Conservation (phyloP, 1,140 invertebrate genomes). For the Phortica variegata region DNA sequence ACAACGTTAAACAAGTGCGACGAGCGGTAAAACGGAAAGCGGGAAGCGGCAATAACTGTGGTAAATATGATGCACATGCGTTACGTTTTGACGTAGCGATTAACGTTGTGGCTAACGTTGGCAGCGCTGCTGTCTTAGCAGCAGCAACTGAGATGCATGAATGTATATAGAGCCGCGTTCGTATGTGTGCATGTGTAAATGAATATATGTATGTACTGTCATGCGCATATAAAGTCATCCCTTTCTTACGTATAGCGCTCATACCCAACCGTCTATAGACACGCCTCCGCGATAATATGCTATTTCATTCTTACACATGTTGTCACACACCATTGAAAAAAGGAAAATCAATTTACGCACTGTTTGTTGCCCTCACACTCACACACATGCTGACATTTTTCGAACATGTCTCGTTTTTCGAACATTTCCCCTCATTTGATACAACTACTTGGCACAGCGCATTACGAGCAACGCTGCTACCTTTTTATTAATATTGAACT, state of each 20-base stretch:
- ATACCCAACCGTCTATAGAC: background rate
- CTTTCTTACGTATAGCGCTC: constrained; percentile 2
- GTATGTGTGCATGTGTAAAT: no score
- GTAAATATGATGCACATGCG: constrained; percentile 5
- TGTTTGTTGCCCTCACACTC: constrained; percentile 16
- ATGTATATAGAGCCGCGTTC: no score
- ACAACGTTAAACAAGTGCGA: background rate
- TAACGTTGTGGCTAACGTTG: constrained; percentile 18
- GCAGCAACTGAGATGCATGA: background rate
- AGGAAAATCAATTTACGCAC: constrained; percentile 8
- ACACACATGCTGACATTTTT: constrained; percentile 14
- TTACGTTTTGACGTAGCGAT: constrained; percentile 14
- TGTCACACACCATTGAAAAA: constrained; percentile 3
- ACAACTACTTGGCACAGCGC: no score
- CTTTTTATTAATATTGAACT: no score
- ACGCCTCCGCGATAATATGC: constrained; percentile 4
- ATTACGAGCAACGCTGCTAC: no score
- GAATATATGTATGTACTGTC: no score
- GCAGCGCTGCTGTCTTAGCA: constrained; percentile 1
- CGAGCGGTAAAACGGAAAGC: background rate
- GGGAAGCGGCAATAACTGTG: constrained; percentile 18
- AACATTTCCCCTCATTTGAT: constrained; percentile 18
- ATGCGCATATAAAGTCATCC: constrained; percentile 4
- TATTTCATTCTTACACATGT: background rate
- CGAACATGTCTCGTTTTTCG: constrained; percentile 10